phyloP scores from a whole-genome alignment of 2,113 vertebrate species.

The Pachypanchax playfairii region DNA sequence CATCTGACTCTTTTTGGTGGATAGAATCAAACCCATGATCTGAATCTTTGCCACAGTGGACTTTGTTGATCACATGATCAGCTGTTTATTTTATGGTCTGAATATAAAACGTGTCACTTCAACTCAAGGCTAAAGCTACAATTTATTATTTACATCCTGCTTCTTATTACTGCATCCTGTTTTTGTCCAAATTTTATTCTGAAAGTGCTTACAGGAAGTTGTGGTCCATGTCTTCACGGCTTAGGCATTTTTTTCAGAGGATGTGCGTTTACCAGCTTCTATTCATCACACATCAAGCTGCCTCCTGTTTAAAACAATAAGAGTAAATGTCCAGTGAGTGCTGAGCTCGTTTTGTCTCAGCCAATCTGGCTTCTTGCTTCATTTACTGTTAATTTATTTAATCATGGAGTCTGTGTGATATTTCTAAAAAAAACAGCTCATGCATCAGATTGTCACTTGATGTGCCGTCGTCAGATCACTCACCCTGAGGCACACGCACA shows the following conservation, averaged over 20 bases:
- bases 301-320: neutral
- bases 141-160: neutral
- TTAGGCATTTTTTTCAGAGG: neutral
- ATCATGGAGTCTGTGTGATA: neutral
- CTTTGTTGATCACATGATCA: neutral
- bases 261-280: neutral
- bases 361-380: neutral
- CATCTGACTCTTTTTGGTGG: neutral
- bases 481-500: constrained; percentile 2
- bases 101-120: neutral
- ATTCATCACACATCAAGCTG: neutral
- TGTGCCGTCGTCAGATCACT: neutral
- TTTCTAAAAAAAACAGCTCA: neutral
- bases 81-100: neutral
- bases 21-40: no score
- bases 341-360: neutral
- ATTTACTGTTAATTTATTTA: neutral
- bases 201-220: constrained; percentile 1
- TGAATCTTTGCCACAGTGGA: neutral
- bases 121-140: neutral
- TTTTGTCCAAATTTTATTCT: neutral
- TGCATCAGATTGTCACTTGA: neutral
- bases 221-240: neutral
- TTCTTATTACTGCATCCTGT: neutral
- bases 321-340: neutral